Evolutionary conservation across 2,113 vertebrate genomes (phyloP).

Genomic region (Thamnophis sirtalis): DNA sequence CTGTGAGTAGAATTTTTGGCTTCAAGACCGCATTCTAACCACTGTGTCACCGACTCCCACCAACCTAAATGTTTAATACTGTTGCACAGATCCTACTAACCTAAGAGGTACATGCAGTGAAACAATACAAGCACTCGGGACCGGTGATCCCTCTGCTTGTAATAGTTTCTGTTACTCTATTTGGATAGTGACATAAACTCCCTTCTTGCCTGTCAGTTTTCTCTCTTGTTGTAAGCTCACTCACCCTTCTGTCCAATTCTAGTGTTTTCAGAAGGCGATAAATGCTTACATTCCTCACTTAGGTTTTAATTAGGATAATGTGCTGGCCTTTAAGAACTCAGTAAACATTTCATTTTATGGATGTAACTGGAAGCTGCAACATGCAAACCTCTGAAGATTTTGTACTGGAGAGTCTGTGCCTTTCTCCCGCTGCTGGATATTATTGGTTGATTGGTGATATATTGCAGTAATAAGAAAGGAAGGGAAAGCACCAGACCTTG

Average conservation of each 20-base stretch:
- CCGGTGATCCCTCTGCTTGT: not conserved
- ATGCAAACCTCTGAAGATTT: not conserved
- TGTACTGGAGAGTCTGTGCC: not conserved
- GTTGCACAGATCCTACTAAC: not conserved
- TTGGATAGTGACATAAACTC: slow-evolving; percentile 20
- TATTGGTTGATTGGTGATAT: not conserved
- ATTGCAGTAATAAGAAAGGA: not conserved
- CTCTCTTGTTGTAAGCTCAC: slow-evolving; percentile 5
- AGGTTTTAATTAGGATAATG: slow-evolving; percentile 28
- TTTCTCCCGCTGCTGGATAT: not conserved
- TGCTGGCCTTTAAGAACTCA: not conserved
- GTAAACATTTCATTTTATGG: slow-evolving; percentile 41
- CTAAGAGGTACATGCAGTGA: not conserved
- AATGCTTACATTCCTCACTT: not conserved
- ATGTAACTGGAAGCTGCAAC: not conserved
- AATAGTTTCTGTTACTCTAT: not conserved
- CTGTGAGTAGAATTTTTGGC: not conserved
- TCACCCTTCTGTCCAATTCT: not conserved
- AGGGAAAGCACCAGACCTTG: not conserved
- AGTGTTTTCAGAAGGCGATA: not conserved
- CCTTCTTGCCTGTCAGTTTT: slow-evolving; percentile 12
- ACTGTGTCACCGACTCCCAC: not conserved
- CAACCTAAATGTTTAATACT: not conserved
- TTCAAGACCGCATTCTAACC: not conserved
- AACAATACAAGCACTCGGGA: not conserved